These are phyloP conservation scores for Engraulis encrasicolus DNA, from an alignment of 2,113 vertebrate species.

Conservation along the genomic window DNA sequence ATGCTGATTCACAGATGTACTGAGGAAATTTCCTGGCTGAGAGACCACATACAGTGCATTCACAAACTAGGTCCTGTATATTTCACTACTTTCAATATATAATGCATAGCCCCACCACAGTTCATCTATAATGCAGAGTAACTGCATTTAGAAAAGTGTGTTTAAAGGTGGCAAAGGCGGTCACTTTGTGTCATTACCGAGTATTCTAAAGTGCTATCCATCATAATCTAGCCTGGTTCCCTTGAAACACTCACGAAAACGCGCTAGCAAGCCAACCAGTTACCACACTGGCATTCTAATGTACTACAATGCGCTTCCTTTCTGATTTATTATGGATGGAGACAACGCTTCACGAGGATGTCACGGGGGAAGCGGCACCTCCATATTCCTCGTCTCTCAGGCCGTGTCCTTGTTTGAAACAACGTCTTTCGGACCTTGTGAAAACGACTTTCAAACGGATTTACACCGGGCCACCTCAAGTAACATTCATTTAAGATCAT, in stretches of 20 bases:
- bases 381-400: background rate
- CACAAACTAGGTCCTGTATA: conserved; percentile 3
- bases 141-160: background rate
- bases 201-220: background rate
- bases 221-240: background rate
- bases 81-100: background rate
- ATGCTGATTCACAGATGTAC: conserved; percentile 2
- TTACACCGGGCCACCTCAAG: background rate
- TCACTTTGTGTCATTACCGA: background rate
- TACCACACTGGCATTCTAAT: background rate
- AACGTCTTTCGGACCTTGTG: too few species aligned
- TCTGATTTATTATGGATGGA: conserved; percentile 12
- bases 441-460: background rate
- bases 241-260: background rate
- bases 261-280: background rate
- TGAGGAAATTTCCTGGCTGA: background rate
- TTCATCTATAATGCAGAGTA: background rate
- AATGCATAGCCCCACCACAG: background rate
- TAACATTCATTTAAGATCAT: background rate
- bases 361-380: background rate
- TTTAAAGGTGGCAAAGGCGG: background rate
- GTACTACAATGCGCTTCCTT: conserved; percentile 15
- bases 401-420: background rate
- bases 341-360: background rate
- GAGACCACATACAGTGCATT: background rate